Conservation (phyloP, 2,888 invertebrate species). For the Scrobipalpa atriplicella region DNA sequence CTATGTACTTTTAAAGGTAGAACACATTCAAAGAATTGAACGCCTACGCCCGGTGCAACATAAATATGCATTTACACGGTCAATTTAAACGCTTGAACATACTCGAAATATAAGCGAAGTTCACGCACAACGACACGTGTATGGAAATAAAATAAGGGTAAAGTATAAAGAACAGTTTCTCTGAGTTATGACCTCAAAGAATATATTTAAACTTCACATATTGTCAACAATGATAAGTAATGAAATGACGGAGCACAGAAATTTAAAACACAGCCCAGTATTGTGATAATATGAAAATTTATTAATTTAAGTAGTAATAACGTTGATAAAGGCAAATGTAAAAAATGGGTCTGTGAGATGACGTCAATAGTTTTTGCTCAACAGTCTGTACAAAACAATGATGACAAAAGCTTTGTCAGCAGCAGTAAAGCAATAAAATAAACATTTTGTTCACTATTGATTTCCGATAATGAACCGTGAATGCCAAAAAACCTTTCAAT, state of each 20-base stretch:
- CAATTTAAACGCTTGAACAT: conserved; percentile 48
- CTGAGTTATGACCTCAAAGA: conserved; percentile 12
- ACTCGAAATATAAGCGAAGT: conserved; percentile 39
- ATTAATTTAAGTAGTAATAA: not conserved
- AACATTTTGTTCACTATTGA: conserved; percentile 3
- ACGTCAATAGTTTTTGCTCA: not conserved
- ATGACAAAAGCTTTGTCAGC: conserved; percentile 7
- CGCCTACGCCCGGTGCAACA: conserved; percentile 49
- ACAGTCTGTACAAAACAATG: not conserved
- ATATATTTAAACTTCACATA: not conserved
- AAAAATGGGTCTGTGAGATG: not conserved
- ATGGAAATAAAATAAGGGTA: conserved; percentile 21
- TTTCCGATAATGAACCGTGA: conserved; percentile 16
- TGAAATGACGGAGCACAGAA: not conserved
- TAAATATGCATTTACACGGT: conserved; percentile 68
- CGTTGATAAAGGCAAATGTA: no score
- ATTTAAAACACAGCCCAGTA: not conserved
- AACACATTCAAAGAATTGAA: conserved; percentile 33
- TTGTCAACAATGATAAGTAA: not conserved
- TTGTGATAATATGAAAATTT: not conserved
- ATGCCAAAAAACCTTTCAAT: conserved; percentile 16
- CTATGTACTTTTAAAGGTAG: not conserved
- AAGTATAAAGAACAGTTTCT: conserved; percentile 4
- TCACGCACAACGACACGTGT: conserved; percentile 19
- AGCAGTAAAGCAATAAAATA: not conserved